Base-by-base conservation (phyloP, 1,140 invertebrate genomes). In the Neotoxoptera formosana region DNA sequence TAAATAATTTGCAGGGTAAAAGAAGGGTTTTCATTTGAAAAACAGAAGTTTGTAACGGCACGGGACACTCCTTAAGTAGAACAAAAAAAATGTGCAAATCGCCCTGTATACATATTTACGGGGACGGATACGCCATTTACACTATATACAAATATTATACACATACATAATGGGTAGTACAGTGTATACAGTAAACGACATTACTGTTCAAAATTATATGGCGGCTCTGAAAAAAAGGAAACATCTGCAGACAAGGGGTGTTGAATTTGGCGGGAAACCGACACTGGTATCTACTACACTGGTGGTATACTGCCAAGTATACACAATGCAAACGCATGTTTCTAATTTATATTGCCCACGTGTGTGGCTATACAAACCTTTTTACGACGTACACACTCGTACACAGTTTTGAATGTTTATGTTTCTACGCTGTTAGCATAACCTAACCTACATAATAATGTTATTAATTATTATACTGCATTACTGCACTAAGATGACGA, bases 191-290 rank as follows among this genome's bases (percentile, higher is more conserved):
- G 17, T 76, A n/a, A 76, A 76, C 83, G 23, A 11, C n/a, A 34
- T 36, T 36, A 41, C 34, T 41, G 83, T 86, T 84, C 23, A 45
- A 41, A 25, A 86, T 47, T 45, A 8, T 86, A 86, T 41, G 41
- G 41, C 34, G 21, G 45, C 30, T 8, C 25, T 23, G 41, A 25
- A 45, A 87, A n/a, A 87, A 87, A 4, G 84, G 84, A 87, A 87
- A 87, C 84, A 87, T 87, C 84, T 87, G 84, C 84, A 30, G 6
- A 87, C 84, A 30, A 47, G 25, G 41, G 84, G 25, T 86, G 25
- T 86, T 45, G 25, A 30, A 30, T 87, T 87, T 87, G 84, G 84
- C 84, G 84, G 84, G 84, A 41, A 47, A 84, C 83, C 30, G 41
- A 36, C 30, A 48, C 84, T 76, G 60, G 60, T 67, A 41, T 41